Evolutionary conservation across 2,113 vertebrate genomes (phyloP), one percentile per base, ranked within the genome.

Genomic region (Melanocharis versteri): DNA sequence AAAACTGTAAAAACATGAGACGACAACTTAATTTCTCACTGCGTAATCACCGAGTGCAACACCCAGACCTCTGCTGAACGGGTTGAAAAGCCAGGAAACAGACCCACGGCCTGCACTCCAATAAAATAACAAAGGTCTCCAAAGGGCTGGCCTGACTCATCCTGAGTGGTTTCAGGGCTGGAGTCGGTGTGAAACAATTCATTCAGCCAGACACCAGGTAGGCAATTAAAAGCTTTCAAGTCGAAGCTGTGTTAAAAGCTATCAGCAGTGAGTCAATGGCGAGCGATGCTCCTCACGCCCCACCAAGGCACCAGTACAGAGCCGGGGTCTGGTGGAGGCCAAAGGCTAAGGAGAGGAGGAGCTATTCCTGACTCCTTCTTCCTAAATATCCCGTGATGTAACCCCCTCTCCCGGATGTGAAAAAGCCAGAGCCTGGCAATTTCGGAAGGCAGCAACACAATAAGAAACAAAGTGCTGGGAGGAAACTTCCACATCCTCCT

Each of bases 401-500:
- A 95, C 31, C 76, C 76, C 45, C 76, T 69, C 88, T 91, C 71
- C 94, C 87, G 93, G 97, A 97, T 97, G 95, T 96, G 95, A 97
- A 96, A 97, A 82, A 88, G 85, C 73, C 93, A 78, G 68, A 20
- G 18, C 81, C 76, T 73, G 87, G 96, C 82, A 75, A 92, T 97
- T 97, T 93, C 20, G 11, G 75, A 94, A 90, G 89, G 96, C 1
- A 87, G 86, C 37, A 75, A 85, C 71, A 95, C 79, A 94, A 91
- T 89, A 89, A 93, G 92, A 91, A 95, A 94, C 87, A 93, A 97
- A 96, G 65, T 60, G 81, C 88, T 89, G 91, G 94, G 94, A 97
- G 97, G 96, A 97, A 97, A 95, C 95, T 95, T 96, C 96, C 83
- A 97, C 96, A 96, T 97, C 96, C 97, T 97, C 97, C 89, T 92